Evolutionary conservation across 37 sponge, comb jelly and placozoan genomes (phyloP), one percentile per base, ranked within the genome.

Genomic region (Petrosia ficiformis): DNA sequence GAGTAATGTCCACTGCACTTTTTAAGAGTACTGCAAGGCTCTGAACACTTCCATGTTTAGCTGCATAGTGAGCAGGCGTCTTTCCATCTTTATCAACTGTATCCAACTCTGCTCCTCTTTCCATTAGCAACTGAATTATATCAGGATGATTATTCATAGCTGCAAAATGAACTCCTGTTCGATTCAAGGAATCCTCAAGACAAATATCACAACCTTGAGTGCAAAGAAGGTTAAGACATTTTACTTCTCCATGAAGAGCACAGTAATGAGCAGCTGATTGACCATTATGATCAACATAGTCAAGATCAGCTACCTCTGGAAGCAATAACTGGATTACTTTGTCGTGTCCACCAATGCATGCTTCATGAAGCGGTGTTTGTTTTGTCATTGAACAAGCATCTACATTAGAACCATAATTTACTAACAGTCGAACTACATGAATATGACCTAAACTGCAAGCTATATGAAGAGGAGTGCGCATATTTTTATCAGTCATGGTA

Each of bases 51-150:
- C 89, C 85, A n/a, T 73, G 25, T 28, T 34, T 44, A 39, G 85
- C 84, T 30, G 89, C 85, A 71, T 84, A 92, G 42, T 92, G 93
- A 28, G 85, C 85, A 39, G 93, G 89, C 35, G 75, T 79, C 73
- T 67, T 83, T 26, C 93, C 93, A 42, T 75, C 42, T n/a, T 38
- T 14, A 79, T 92, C 93, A 3, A 34, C 44, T 16, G 77, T 63
- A 38, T 88, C 93, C 39, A 87, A 65, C 39, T 83, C 85, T 44
- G 82, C 58, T 34, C 93, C 93, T 65, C 85, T 59, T 28, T 83
- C 85, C 79, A 88, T 57, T 22, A 92, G 65, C 21, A 44, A 77
- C 63, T 87, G 65, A 35, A 92, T 66, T 24, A 83, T 68, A 11
- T 65, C 68, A 8, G 77, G 41, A 40, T 92, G 93, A 72, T 88